Evolutionary conservation across 2,888 invertebrate genomes (phyloP).

Genomic region (Electrophaes corylata): DNA sequence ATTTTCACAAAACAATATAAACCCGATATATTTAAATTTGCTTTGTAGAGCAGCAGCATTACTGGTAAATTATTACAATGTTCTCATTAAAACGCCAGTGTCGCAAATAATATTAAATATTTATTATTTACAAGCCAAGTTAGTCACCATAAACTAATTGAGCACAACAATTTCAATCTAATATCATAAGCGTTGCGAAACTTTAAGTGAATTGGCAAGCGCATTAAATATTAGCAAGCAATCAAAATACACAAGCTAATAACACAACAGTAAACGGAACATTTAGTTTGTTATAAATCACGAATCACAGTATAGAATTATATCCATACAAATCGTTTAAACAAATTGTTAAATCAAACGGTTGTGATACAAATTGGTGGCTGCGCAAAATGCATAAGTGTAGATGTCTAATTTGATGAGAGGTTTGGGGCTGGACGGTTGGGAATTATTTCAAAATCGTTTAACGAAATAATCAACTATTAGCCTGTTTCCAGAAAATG

Average conservation of each 20-base stretch:
- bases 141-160: conserved; percentile 26
- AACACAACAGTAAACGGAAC: conserved; percentile 42
- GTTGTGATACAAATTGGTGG: conserved; percentile 66
- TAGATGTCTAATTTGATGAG: conserved; percentile 78
- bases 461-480: conserved; percentile 70
- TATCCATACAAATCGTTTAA: conserved; percentile 57
- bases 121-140: conserved; percentile 22
- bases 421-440: conserved; percentile 60
- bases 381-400: conserved; percentile 75
- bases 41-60: conserved; percentile 1
- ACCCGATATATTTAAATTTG: neutral
- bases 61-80: neutral
- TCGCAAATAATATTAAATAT: conserved; percentile 15
- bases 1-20: neutral
- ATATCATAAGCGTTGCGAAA: conserved; percentile 23
- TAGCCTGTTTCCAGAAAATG: conserved; percentile 62
- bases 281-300: conserved; percentile 62
- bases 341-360: conserved; percentile 63
- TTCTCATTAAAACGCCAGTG: conserved; percentile 6
- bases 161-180: conserved; percentile 22
- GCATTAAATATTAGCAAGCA: conserved; percentile 35
- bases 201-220: conserved; percentile 30
- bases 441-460: conserved; percentile 75
- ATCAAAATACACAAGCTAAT: conserved; percentile 36
- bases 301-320: conserved; percentile 57